These are phyloP conservation scores for Exocentrus adspersus DNA, from an alignment of 2,888 invertebrate genomes.

Conservation along the genomic window DNA sequence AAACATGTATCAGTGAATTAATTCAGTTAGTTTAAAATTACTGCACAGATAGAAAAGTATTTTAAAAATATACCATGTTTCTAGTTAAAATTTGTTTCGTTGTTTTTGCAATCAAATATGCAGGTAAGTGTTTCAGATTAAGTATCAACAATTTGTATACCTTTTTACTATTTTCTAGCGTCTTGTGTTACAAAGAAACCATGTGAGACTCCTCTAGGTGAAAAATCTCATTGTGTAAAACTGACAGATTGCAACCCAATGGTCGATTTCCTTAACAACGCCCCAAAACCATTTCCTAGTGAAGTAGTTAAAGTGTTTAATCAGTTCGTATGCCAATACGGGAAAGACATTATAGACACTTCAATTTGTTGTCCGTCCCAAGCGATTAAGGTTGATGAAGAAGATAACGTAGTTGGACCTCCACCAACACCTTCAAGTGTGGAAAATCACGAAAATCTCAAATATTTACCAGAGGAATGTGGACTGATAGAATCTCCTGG, in stretches of 20 bases:
- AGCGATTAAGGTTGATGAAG: background rate
- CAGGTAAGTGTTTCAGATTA: too few species aligned
- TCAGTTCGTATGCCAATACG: background rate
- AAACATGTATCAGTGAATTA: too few species aligned
- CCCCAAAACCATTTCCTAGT: background rate
- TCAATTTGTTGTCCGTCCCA: conserved; percentile 8
- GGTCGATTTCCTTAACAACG: background rate
- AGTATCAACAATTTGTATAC: too few species aligned
- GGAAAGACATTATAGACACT: background rate
- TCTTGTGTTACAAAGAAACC: too few species aligned
- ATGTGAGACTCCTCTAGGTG: background rate
- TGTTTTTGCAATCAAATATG: too few species aligned
- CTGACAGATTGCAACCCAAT: background rate
- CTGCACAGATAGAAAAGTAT: too few species aligned
- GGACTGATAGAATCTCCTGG: conserved; percentile 60
- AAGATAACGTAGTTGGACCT: background rate
- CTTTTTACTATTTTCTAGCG: too few species aligned
- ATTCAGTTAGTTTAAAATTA: too few species aligned
- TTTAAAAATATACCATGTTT: too few species aligned
- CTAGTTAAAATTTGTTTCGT: too few species aligned
- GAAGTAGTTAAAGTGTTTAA: background rate
- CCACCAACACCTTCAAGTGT: conserved; percentile 54
- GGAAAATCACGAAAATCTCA: conserved; percentile 56
- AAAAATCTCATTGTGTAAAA: background rate
- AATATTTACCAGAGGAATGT: conserved; percentile 64